Evolutionary conservation across 2,113 vertebrate species (phyloP).

Genomic region (Nannobrachium achirus): DNA sequence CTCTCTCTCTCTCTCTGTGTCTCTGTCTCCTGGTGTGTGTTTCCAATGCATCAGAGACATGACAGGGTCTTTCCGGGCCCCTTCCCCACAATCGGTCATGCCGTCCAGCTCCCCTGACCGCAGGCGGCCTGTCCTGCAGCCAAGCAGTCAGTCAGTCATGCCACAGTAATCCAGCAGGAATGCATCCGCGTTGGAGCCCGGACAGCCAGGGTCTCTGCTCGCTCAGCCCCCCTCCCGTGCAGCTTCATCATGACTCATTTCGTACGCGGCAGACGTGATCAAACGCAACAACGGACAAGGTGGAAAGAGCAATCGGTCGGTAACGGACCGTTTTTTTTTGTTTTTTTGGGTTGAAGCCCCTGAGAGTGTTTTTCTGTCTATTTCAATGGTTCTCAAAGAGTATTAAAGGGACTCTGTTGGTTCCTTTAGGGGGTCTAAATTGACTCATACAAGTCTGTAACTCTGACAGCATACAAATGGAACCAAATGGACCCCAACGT

Average conservation of each 20-base stretch:
- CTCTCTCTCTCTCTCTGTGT: slow-evolving; percentile 32
- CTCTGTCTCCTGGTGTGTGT: slow-evolving; percentile 41
- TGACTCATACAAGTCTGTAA: too few species aligned
- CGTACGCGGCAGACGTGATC: slow-evolving; percentile 42
- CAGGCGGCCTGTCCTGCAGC: slow-evolving; percentile 51
- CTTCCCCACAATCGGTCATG: slow-evolving; percentile 51
- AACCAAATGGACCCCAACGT: too few species aligned
- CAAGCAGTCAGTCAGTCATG: slow-evolving; percentile 59
- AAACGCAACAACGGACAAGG: slow-evolving; percentile 10
- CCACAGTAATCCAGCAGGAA: slow-evolving; percentile 55
- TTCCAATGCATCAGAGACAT: slow-evolving; percentile 67
- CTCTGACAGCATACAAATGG: too few species aligned
- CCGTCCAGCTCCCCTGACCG: slow-evolving; percentile 56
- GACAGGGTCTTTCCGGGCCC: slow-evolving; percentile 71
- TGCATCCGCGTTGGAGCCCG: slow-evolving; percentile 33
- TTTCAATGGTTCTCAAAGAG: too few species aligned
- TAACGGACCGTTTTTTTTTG: slow-evolving; percentile 32
- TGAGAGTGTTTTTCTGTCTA: neutral
- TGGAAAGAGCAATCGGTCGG: slow-evolving; percentile 38
- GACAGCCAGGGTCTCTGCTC: slow-evolving; percentile 25
- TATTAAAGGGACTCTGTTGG: too few species aligned
- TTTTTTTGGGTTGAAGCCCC: neutral
- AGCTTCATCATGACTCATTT: slow-evolving; percentile 47
- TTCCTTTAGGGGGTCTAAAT: too few species aligned
- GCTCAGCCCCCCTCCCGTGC: too few species aligned